Conservation (phyloP, 2,888 invertebrate genomes). For the Synanthedon myopaeformis region DNA sequence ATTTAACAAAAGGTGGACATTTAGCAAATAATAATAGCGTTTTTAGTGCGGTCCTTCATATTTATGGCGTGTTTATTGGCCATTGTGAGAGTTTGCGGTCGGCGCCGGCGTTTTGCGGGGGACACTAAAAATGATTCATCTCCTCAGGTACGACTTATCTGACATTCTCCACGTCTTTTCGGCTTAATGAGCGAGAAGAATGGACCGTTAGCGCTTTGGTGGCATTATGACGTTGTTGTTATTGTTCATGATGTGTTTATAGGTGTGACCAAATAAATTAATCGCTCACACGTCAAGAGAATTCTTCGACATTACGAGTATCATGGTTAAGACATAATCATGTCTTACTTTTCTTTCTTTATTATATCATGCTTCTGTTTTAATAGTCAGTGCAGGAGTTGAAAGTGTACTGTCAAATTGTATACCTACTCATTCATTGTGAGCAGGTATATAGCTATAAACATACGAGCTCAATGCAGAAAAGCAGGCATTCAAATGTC, state of each 20-base stretch:
- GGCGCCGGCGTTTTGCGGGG: constrained; percentile 34
- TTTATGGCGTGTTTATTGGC: constrained; percentile 67
- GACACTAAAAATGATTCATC: constrained; percentile 60
- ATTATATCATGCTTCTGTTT: too few species aligned
- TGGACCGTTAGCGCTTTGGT: constrained; percentile 18
- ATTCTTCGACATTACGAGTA: too few species aligned
- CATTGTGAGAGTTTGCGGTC: constrained; percentile 45
- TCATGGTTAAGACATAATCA: too few species aligned
- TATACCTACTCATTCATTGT: too few species aligned
- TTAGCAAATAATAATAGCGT: constrained; percentile 57
- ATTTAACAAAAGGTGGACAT: constrained; percentile 61
- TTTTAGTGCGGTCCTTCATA: constrained; percentile 62
- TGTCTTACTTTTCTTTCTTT: too few species aligned
- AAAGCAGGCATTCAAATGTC: too few species aligned
- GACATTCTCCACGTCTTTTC: constrained; percentile 40
- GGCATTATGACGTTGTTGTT: constrained; percentile 5
- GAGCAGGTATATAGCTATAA: too few species aligned
- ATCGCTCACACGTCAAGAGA: not conserved
- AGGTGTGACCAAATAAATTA: constrained; percentile 2
- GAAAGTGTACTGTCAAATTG: too few species aligned
- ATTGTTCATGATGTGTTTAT: constrained; percentile 3
- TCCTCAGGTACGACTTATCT: constrained; percentile 26
- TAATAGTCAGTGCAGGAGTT: too few species aligned
- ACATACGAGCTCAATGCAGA: too few species aligned
- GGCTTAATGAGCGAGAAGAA: constrained; percentile 46